Percentiles rank a stretch among this genome's conserved stretches.
phyloP scores from a whole-genome alignment of 2,888 invertebrate genomes.

The Hyalella azteca region DNA sequence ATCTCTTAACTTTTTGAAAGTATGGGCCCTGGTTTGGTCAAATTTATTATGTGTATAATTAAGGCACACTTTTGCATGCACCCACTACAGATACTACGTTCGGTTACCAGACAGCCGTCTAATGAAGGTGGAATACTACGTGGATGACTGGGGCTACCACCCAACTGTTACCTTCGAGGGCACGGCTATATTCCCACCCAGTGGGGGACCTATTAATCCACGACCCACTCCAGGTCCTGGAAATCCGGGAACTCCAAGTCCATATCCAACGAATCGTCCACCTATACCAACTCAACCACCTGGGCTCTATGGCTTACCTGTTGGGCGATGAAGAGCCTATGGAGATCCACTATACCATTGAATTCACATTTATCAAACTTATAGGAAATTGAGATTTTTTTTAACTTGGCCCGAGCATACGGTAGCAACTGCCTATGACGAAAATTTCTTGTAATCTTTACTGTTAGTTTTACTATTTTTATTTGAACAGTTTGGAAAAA shows the following conservation, averaged over 20 bases:
- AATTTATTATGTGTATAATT: neutral
- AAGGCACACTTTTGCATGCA: neutral
- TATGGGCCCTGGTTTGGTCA: neutral
- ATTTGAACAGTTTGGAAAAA: no score
- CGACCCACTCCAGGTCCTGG: neutral
- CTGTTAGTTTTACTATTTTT: no score
- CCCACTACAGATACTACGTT: conserved; percentile 36
- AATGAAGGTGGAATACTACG: conserved; percentile 40
- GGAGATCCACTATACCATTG: no score
- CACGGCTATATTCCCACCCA: conserved; percentile 26
- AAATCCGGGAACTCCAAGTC: neutral
- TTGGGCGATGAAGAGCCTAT: neutral
- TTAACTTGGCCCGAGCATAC: no score
- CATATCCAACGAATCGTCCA: neutral
- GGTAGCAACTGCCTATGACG: no score
- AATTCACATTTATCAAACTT: no score
- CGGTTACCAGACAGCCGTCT: conserved; percentile 37
- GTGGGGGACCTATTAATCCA: no score
- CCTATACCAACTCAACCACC: neutral
- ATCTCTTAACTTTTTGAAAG: no score
- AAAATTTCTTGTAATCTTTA: no score
- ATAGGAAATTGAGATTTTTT: no score
- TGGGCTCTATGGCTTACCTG: neutral
- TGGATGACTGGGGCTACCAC: conserved; percentile 40
- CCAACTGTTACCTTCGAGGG: conserved; percentile 40